phyloP scores from a whole-genome alignment of 1,140 invertebrate genomes.

The Drosophila parvula region DNA sequence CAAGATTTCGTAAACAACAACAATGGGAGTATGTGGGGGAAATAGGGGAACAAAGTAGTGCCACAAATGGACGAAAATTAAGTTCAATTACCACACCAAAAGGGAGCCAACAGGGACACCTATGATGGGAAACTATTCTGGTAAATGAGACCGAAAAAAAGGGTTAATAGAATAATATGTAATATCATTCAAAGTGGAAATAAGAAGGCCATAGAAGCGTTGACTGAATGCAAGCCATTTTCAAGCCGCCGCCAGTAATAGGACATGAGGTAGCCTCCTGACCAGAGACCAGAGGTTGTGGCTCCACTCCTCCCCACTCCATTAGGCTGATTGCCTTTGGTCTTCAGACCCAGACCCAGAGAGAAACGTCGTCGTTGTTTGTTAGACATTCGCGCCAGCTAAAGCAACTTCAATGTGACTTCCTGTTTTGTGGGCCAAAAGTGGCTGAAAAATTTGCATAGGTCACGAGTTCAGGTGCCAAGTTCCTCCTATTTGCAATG shows the following conservation, averaged over 20 bases:
- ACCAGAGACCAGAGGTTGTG: background rate
- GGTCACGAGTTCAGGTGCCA: constrained; percentile 82
- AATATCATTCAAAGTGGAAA: constrained; percentile 29
- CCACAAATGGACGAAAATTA: constrained; percentile 51
- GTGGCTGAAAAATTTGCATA: constrained; percentile 76
- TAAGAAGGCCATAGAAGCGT: background rate
- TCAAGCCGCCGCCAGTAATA: background rate
- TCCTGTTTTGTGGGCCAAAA: constrained; percentile 73
- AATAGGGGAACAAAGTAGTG: constrained; percentile 32
- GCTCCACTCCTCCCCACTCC: constrained; percentile 1
- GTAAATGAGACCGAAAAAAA: constrained; percentile 26
- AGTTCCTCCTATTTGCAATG: constrained; percentile 63
- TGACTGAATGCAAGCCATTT: constrained; percentile 9
- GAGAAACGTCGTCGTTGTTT: constrained; percentile 11
- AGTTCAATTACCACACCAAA: constrained; percentile 56
- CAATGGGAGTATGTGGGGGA: background rate
- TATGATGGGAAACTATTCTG: constrained; percentile 17
- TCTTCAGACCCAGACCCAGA: constrained; percentile 75
- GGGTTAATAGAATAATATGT: constrained; percentile 24
- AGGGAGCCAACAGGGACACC: constrained; percentile 20
- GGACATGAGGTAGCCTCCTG: constrained; percentile 4
- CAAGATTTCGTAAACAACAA: constrained; percentile 59
- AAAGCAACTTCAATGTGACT: constrained; percentile 74
- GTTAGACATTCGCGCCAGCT: constrained; percentile 47
- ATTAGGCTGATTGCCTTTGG: constrained; percentile 60